These are phyloP conservation scores for Aphaenogaster floridana DNA, from an alignment of 1,140 invertebrate species.

Conservation along the genomic window DNA sequence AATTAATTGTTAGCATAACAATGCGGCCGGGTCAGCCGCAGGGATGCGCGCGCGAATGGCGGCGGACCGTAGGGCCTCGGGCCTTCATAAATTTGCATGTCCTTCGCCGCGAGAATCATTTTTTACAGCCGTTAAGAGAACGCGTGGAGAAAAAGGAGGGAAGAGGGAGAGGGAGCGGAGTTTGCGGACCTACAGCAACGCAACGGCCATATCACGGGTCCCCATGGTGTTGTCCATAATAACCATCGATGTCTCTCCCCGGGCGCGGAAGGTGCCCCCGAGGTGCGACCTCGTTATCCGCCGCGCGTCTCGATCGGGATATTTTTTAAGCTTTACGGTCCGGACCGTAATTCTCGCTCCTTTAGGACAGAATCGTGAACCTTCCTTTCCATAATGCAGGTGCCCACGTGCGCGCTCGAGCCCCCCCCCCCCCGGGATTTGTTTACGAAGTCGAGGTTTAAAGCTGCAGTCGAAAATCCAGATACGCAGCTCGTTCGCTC, in stretches of 20 bases:
- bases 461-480: not conserved
- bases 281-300: constrained; percentile 75
- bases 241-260: constrained; percentile 83
- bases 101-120: constrained; percentile 85
- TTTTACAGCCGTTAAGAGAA: constrained; percentile 83
- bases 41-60: constrained; percentile 57
- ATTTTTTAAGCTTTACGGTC: constrained; percentile 50
- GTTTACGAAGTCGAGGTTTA: constrained; percentile 2
- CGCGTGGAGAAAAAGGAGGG: constrained; percentile 39
- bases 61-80: constrained; percentile 70
- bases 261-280: constrained; percentile 67
- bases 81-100: constrained; percentile 86
- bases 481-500: not conserved
- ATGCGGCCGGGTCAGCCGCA: constrained; percentile 73
- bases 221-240: constrained; percentile 85
- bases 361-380: constrained; percentile 8
- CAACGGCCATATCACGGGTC: constrained; percentile 81
- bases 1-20: constrained; percentile 85
- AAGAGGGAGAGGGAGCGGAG: constrained; percentile 62
- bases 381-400: not conserved
- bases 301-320: constrained; percentile 51
- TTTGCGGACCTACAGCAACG: constrained; percentile 84
- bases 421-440: not conserved
- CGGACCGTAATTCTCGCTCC: constrained; percentile 7
- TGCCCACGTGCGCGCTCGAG: not conserved